phyloP scores from a whole-genome alignment of 2,113 vertebrate species.

The Origma solitaria region DNA sequence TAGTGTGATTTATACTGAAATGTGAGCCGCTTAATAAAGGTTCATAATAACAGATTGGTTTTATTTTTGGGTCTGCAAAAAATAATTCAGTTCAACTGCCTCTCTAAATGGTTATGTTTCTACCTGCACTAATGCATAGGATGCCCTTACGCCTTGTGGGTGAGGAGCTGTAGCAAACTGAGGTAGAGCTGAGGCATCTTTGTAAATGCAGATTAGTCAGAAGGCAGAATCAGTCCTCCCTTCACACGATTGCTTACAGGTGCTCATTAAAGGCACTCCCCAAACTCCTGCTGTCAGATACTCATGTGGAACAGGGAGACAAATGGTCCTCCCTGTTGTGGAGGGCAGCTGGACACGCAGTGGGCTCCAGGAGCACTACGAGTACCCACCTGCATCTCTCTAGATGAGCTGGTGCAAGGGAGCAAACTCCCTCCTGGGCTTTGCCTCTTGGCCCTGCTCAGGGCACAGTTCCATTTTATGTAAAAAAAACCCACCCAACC shows the following conservation, averaged over 20 bases:
- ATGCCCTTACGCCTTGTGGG: neutral
- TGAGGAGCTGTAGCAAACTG: conserved; percentile 26
- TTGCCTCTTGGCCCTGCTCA: neutral
- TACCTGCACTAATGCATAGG: conserved; percentile 46
- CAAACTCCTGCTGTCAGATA: neutral
- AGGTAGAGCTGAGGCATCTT: conserved; percentile 11
- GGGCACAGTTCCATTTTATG: neutral
- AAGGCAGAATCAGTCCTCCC: neutral
- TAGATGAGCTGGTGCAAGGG: neutral
- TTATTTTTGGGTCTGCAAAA: conserved; percentile 73
- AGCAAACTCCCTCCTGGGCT: neutral
- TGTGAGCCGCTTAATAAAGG: conserved; percentile 95
- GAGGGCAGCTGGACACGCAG: neutral
- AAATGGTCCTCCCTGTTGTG: neutral
- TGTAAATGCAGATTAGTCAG: neutral
- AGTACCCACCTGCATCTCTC: neutral
- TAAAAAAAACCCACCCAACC: neutral
- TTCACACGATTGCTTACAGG: neutral
- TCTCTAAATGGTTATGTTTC: conserved; percentile 60
- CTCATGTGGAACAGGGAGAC: neutral
- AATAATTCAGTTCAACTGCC: conserved; percentile 66
- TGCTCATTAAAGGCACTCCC: neutral
- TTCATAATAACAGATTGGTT: conserved; percentile 82
- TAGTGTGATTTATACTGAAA: conserved; percentile 99
- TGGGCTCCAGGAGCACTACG: neutral